Evolutionary conservation across 1,140 invertebrate species (phyloP), one percentile per base, ranked within the genome.

Genomic region (Palaemon carinicauda): DNA sequence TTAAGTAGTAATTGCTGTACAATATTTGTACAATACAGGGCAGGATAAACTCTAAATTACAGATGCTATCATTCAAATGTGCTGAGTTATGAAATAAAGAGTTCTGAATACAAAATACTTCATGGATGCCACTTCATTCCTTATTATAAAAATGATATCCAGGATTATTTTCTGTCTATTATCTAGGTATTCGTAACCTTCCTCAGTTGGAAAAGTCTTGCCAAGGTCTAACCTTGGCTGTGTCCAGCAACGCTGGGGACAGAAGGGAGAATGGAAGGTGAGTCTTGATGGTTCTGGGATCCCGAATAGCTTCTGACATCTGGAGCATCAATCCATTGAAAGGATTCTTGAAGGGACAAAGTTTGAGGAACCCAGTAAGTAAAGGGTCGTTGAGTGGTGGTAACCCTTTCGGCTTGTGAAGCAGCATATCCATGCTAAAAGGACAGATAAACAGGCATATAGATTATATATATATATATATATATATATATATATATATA

Each of bases 211-310:
- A n/a, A n/a, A n/a, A n/a, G n/a, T n/a, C 0, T 41, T 5, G 5
- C 41, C 41, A 9, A 1, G 12, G 1, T 1, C 56, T 95, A 1
- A 98, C 94, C 95, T 98, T 91, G 60, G 65, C 19, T 19, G 56
- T 89, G 21, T 80, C 80, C 53, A 88, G 80, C 24, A 88, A 41
- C 15, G 78, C 60, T 12, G 79, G 60, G 4, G 88, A 71, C 24
- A 88, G 75, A n/a, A 89, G 31, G 33, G 69, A 60, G 41, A 88
- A 60, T 1, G 88, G 74, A 7, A 89, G 74, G 54, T 89, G 88
- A 50, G 87, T 85, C 65, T 89, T 89, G 60, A 89, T 85, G 69
- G 77, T 65, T 7, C 88, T 41, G 9, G 88, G 88, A 27, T 80
- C 60, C 27, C 31, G 41, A 5, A 73, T 29, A 1, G 12, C 56